Base-by-base conservation (phyloP, 2,888 invertebrate species). In the Agonopterix alstromeriana region DNA sequence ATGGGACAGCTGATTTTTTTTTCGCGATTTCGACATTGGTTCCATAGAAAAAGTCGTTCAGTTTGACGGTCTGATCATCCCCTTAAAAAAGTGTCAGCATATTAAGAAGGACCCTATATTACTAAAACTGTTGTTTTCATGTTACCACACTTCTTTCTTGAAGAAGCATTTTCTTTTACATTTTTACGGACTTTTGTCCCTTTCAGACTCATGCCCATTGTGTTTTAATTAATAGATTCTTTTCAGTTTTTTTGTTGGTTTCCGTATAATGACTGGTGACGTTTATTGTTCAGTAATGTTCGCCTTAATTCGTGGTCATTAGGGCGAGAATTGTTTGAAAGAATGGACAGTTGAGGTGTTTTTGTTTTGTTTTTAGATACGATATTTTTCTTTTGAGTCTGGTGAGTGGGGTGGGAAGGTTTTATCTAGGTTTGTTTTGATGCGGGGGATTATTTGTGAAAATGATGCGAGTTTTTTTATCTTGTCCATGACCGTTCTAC, bases 191-290 rank as follows among this genome's bases (percentile, higher is more conserved):
- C 63, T 64, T 65, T 67, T 62, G 63, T 67, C 55, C 65, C 60
- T 65, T 67, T 68, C 68, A 63, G 52, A 56, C 53, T 50, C 53
- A 48, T 62, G 53, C 56, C 65, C 57, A 67, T 75, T 77, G 74
- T 77, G 63, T 60, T 66, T 70, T 80, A 79, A 81, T 78, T 79
- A 79, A 77, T 81, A 72, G 73, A 77, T 79, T 74, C 70, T 70
- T 76, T 74, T 73, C 67, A 63, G 60, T 65, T 63, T 67, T 67
- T 60, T 62, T 44, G 42, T 47, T 12, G 50, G 49, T 53, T 47
- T 51, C 57, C 48, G 57, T 55, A 57, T 60, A 61, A 60, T 63
- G 60, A 63, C 60, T 60, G 58, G 27, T 27, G 27, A 50, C 55
- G 53, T 52, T 58, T 55, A 57, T 61, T 60, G 58, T 58, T 59